phyloP scores from a whole-genome alignment of 2,113 vertebrate genomes.

The Cariama cristata region DNA sequence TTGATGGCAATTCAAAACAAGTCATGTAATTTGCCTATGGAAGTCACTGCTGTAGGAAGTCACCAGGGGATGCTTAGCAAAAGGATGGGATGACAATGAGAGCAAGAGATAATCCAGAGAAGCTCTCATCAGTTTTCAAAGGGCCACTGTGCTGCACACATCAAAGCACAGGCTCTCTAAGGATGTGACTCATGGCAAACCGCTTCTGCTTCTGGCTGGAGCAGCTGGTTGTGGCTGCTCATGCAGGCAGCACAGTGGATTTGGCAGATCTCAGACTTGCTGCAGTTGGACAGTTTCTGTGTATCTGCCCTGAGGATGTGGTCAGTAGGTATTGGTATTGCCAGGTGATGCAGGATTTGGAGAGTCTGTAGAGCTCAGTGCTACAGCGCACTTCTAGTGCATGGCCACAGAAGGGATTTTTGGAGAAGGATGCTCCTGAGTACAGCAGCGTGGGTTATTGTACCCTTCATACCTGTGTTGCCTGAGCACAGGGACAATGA shows the following conservation, averaged over 20 bases:
- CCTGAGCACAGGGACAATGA: background rate
- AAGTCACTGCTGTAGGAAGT: background rate
- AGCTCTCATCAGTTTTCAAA: background rate
- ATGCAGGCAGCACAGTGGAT: background rate
- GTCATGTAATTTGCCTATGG: background rate
- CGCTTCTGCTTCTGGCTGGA: background rate
- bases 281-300: background rate
- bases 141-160: background rate
- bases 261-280: background rate
- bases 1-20: background rate
- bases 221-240: background rate
- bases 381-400: background rate
- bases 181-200: background rate
- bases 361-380: background rate
- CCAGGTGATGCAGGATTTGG: background rate
- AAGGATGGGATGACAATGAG: background rate
- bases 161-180: background rate
- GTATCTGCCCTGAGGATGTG: background rate
- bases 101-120: background rate
- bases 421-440: background rate
- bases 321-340: background rate
- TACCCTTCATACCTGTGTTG: background rate
- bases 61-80: background rate
- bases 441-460: background rate
- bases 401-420: background rate